Conservation (phyloP, 2,113 vertebrate species). For the Gnathonemus echidnorhynchus region DNA sequence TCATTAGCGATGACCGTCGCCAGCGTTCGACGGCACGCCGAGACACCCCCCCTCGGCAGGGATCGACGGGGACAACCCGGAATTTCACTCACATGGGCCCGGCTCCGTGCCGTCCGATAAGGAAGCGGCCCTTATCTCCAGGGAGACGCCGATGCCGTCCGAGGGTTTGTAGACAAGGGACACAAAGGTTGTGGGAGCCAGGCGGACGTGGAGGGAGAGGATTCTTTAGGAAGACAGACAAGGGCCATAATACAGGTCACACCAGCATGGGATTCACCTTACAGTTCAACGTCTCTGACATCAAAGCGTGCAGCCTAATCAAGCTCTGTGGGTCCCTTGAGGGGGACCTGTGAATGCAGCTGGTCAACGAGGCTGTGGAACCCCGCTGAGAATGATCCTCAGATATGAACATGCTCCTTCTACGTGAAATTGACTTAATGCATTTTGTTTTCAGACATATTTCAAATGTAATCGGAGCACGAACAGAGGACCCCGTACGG, state of each 20-base stretch:
- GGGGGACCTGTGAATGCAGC: not conserved
- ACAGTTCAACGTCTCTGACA: not conserved
- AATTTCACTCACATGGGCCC: constrained; percentile 40
- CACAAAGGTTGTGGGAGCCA: constrained; percentile 62
- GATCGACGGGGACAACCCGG: not conserved
- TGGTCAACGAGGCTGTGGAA: not conserved
- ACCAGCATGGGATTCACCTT: not conserved
- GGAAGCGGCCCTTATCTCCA: constrained; percentile 65
- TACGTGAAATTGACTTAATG: not conserved
- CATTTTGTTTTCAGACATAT: not conserved
- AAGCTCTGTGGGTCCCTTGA: not conserved
- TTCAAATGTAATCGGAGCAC: not conserved
- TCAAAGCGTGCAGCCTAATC: not conserved
- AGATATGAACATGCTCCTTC: not conserved
- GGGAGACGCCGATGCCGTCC: constrained; percentile 40
- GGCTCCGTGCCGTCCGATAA: constrained; percentile 22
- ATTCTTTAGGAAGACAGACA: constrained; percentile 57
- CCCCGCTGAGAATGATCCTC: not conserved
- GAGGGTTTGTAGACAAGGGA: constrained; percentile 69
- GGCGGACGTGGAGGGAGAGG: constrained; percentile 72
- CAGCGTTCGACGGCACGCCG: not conserved
- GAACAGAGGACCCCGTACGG: not conserved
- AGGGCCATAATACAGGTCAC: not conserved
- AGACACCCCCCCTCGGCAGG: not conserved
- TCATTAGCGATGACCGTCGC: not conserved